Evolutionary conservation across 1,140 invertebrate species (phyloP), one percentile per base, ranked within the genome.

Genomic region (Araneus ventricosus): DNA sequence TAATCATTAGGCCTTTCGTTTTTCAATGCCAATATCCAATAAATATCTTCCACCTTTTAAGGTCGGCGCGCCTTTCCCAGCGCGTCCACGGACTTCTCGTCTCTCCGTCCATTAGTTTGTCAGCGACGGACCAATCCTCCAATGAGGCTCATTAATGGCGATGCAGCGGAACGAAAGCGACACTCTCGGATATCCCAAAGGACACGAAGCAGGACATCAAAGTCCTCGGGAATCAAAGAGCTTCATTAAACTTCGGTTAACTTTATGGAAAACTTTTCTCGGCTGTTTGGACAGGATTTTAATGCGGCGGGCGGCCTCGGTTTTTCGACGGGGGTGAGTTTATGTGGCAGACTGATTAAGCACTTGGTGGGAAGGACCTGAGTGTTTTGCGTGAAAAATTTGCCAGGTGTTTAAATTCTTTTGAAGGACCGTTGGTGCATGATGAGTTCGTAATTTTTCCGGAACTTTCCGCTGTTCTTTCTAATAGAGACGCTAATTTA

Each of bases 181-280:
- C 70, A 20, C 30, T 37, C 70, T 34, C 17, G 27, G 2, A 4
- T 75, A 30, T 75, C 70, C 70, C 70, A 34, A 37, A 75, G 70
- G 70, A 37, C 70, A 34, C 30, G 20, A 30, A 63, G 30, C 70
- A 75, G 70, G 70, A 37, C 70, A 75, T 75, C 70, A 75, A 75
- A 75, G 70, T 37, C 70, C 30, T 0, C 14, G 8, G 37, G 70
- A 67, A 67, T 67, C 63, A 67, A 67, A 67, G 63, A 27, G 4
- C 70, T 75, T 75, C 70, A 37, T 75, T 75, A 75, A 75, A 75
- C 70, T 75, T 75, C 30, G 70, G 70, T 75, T 75, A 75, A 75
- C 70, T 75, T 75, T 75, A 37, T 75, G 70, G 70, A 37, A 75
- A 75, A 75, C 30, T 75, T 75, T 75, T 75, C 70, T 75, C 0